Evolutionary conservation across 1,140 invertebrate species (phyloP), one percentile per base, ranked within the genome.

Genomic region (Brachionus sp.): DNA sequence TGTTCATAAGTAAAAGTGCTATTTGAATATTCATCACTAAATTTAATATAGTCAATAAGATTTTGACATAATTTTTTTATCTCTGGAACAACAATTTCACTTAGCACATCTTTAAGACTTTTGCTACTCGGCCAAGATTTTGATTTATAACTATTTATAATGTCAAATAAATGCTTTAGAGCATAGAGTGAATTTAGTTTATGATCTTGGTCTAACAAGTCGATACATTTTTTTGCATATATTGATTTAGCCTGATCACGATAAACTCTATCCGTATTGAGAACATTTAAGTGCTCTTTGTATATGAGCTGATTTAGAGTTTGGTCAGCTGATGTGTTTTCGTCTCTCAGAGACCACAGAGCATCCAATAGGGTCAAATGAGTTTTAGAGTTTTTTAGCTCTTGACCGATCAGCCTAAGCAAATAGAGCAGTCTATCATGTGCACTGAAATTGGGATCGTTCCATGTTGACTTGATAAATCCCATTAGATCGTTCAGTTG

Each of bases 321-420:
- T 44, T 88, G 87, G 7, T 85, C 85, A 3, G 88, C 19, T 19
- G 50, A 19, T 7, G 50, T 19, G 7, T 19, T 87, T 39, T 88
- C 85, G 84, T 90, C 89, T 33, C 90, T 88, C 53, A 91, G 84
- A 57, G 90, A 89, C 90, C 91, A 91, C 12, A 91, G 84, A 23
- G 90, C 84, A 84, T 91, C 90, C 50, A 91, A 84, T 83, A 90
- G 33, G 35, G 42, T 62, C 13, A 50, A 42, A 25, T 46, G 70
- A 25, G n/a, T 53, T 23, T 83, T 77, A 3, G 85, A 78, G 57
- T 86, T 86, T 75, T 86, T 87, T 0, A 89, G 88, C 86, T 91
- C 90, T 82, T 89, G 88, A 12, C 91, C 91, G 78, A 91, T 90
- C 84, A 89, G 88, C 13, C 90, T 90, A 77, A 91, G 89, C 39